Evolutionary conservation across 2,113 vertebrate genomes (phyloP).

Genomic region (Galemys pyrenaicus): DNA sequence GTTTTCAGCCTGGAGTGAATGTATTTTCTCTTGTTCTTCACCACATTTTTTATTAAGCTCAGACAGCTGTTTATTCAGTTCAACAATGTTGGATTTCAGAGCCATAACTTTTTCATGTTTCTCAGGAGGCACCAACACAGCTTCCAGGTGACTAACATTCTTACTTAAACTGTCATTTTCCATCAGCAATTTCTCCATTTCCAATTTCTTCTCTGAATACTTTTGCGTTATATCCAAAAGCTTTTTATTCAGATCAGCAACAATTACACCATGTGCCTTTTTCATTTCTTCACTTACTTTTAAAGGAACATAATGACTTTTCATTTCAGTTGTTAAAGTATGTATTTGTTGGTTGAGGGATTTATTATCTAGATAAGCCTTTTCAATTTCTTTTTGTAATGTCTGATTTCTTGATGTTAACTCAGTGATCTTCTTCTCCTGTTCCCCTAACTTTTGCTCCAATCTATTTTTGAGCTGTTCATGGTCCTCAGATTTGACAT

Average conservation of each 20-base stretch:
- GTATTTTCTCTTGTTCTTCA: constrained; percentile 84
- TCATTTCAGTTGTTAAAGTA: constrained; percentile 87
- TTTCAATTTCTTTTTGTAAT: constrained; percentile 90
- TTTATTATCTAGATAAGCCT: constrained; percentile 86
- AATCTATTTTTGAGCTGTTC: constrained; percentile 85
- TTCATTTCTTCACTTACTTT: constrained; percentile 90
- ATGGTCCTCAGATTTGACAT: constrained; percentile 85
- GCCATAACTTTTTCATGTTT: constrained; percentile 85
- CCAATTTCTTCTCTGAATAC: constrained; percentile 87
- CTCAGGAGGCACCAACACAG: constrained; percentile 84
- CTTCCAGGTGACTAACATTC: constrained; percentile 83
- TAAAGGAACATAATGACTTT: constrained; percentile 89
- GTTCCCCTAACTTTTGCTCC: constrained; percentile 85
- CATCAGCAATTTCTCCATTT: constrained; percentile 86
- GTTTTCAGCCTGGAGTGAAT: constrained; percentile 85
- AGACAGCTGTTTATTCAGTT: constrained; percentile 86
- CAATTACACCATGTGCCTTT: constrained; percentile 83
- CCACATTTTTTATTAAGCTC: constrained; percentile 83
- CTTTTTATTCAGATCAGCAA: constrained; percentile 91
- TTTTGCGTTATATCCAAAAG: constrained; percentile 89
- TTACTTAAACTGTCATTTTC: constrained; percentile 87
- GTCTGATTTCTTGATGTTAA: constrained; percentile 88
- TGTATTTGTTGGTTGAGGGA: constrained; percentile 90
- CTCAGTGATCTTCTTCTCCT: constrained; percentile 88
- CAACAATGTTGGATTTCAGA: constrained; percentile 83